Base-by-base conservation (phyloP, 1,140 invertebrate species). In the Antheraea mylitta region DNA sequence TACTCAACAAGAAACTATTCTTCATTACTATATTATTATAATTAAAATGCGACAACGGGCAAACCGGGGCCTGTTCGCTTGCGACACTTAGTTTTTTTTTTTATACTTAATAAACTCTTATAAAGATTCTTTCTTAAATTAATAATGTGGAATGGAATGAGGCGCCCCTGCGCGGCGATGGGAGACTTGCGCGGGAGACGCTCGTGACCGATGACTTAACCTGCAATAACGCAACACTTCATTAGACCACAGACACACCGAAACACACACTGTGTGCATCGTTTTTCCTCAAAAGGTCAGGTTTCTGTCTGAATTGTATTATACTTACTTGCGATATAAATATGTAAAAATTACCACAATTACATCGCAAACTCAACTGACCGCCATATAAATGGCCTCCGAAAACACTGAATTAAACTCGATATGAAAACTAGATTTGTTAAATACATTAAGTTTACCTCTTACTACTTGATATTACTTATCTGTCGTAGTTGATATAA, bases 111-210 rank as follows among this genome's bases (percentile, higher is more conserved):
- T 86, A 85, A 85, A 85, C 82, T 85, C 79, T 89, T 87, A 89
- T 82, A 86, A 83, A 86, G 80, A 87, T 86, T 84, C 70, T 86
- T 83, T 84, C 86, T 89, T 90, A 89, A 87, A 84, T 87, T 87
- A 91, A 85, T 82, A 75, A 83, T 85, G 87, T 91, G 89, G 89
- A 91, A 91, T 91, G 89, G 84, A 90, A 89, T 89, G 86, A 86
- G 78, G 81, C 80, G 80, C 81, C 86, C 83, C 84, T 70, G 82
- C 81, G 82, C 81, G 81, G 77, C 81, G 76, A 67, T 70, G 74
- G 74, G 80, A 78, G 77, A 67, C 48, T 18, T 75, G 79, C 82
- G 80, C 82, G 72, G 79, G 82, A 81, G 83, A 79, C 80, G 75
- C 82, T 82, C 87, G 85, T 88, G 81, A 82, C 87, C 87, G 88